These are phyloP conservation scores for Numenius phaeopus DNA, from an alignment of 2,797 vertebrate genomes.

Conservation along the genomic window DNA sequence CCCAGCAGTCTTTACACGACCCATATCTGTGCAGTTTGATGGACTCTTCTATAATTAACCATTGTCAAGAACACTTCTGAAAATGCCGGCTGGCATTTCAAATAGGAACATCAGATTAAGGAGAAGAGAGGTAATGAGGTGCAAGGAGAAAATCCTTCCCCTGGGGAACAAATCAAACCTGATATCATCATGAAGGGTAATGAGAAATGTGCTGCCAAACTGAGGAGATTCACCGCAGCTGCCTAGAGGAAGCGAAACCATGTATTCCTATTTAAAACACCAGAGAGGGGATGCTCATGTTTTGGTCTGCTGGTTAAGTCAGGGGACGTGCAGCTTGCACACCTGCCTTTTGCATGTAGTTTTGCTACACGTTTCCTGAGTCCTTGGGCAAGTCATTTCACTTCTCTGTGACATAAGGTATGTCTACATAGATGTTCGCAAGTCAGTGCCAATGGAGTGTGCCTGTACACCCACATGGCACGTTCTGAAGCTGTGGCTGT, in stretches of 20 bases:
- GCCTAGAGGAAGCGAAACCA: background rate
- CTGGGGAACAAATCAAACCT: slow-evolving; percentile 57
- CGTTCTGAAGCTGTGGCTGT: background rate
- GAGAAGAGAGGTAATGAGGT: slow-evolving; percentile 67
- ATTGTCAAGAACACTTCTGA: slow-evolving; percentile 58
- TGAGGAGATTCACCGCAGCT: background rate
- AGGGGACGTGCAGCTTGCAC: background rate
- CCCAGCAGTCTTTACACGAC: slow-evolving; percentile 1
- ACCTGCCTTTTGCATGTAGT: background rate
- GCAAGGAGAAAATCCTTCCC: slow-evolving; percentile 68
- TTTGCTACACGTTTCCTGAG: background rate
- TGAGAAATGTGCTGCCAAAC: slow-evolving; percentile 31
- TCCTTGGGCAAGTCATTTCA: slow-evolving; percentile 8
- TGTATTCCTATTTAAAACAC: slow-evolving; percentile 45
- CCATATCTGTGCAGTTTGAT: background rate
- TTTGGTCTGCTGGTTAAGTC: slow-evolving; percentile 26
- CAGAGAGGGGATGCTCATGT: background rate
- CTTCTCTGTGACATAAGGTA: background rate
- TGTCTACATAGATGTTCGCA: background rate
- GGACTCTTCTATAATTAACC: slow-evolving; percentile 55
- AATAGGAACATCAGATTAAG: slow-evolving; percentile 54
- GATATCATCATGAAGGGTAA: slow-evolving; percentile 56
- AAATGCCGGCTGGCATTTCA: slow-evolving; percentile 28
- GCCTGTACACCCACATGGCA: background rate
- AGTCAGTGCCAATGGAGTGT: background rate